phyloP scores from a whole-genome alignment of 92 coral and sea anemone species.

The Desmophyllum pertusum region DNA sequence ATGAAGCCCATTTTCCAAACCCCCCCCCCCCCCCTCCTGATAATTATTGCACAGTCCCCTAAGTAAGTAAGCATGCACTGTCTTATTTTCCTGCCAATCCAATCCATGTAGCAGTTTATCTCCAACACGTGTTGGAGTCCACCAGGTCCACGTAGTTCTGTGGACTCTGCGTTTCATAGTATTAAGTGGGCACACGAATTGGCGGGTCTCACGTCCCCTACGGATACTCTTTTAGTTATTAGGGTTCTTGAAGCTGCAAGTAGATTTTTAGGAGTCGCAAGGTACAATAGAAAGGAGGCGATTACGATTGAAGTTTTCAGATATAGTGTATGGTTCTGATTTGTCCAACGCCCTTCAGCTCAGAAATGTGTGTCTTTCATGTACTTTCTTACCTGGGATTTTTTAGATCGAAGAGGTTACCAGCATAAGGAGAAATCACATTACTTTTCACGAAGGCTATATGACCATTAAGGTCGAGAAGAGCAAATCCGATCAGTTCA shows the following conservation, averaged over 20 bases:
- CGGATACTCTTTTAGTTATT: too few relatives aligned
- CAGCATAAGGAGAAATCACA: slow-evolving; percentile 18
- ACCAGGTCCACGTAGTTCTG: background rate
- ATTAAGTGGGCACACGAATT: too few relatives aligned
- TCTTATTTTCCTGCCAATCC: background rate
- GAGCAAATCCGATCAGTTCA: slow-evolving; percentile 18
- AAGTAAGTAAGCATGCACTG: background rate
- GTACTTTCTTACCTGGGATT: slow-evolving; percentile 49
- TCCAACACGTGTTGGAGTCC: background rate
- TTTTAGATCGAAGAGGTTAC: slow-evolving; percentile 50
- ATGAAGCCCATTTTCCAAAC: too few relatives aligned
- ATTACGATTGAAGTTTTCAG: slow-evolving; percentile 30
- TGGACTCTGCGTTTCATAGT: too few relatives aligned
- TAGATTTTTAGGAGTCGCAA: slow-evolving; percentile 12
- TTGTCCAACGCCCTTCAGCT: slow-evolving; percentile 39
- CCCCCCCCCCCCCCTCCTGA: too few relatives aligned
- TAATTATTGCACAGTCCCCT: too few relatives aligned
- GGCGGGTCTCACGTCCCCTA: too few relatives aligned
- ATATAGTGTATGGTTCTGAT: slow-evolving; percentile 29
- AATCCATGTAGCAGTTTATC: background rate
- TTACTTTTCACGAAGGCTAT: background rate
- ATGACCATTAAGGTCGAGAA: slow-evolving; percentile 16
- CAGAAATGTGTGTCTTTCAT: slow-evolving; percentile 53
- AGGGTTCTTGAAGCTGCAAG: background rate
- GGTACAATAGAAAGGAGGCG: slow-evolving; percentile 46